A percentile compares a stretch with the other conserved stretches of the same genome.
Conservation (phyloP, 2,888 invertebrate genomes). For the Lucinisca nassula region DNA sequence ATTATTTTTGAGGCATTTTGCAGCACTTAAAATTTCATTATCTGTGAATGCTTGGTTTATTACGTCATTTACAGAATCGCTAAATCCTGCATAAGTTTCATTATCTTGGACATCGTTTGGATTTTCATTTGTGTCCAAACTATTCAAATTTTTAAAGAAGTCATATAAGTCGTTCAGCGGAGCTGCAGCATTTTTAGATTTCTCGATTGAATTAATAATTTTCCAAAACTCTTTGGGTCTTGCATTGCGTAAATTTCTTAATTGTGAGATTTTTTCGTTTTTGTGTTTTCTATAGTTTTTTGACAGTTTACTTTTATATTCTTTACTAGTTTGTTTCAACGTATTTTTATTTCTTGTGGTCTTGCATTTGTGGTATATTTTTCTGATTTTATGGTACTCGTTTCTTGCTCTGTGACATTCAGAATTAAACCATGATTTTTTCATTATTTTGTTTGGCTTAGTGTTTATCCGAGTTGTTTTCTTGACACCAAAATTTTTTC, state of each 20-base stretch:
- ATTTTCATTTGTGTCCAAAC: background rate
- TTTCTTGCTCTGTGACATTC: no score
- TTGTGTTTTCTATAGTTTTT: background rate
- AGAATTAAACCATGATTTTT: no score
- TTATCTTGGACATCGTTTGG: background rate
- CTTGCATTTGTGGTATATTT: no score
- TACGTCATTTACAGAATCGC: background rate
- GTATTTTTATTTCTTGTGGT: no score
- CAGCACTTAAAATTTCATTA: background rate
- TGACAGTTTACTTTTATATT: background rate
- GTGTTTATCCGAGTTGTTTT: no score
- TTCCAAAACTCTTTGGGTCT: background rate
- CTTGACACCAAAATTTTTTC: no score
- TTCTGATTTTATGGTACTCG: no score
- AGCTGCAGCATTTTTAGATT: background rate
- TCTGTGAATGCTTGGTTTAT: background rate
- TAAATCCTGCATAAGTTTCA: no score
- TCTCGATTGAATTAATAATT: background rate
- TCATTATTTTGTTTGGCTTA: no score
- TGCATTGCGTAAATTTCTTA: background rate
- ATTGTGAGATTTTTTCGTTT: background rate
- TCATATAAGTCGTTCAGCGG: background rate
- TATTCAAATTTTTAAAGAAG: background rate
- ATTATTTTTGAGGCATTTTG: conserved; percentile 8
- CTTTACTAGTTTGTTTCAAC: background rate